Conservation (phyloP, 2,888 invertebrate species). For the Tortrix viridana region DNA sequence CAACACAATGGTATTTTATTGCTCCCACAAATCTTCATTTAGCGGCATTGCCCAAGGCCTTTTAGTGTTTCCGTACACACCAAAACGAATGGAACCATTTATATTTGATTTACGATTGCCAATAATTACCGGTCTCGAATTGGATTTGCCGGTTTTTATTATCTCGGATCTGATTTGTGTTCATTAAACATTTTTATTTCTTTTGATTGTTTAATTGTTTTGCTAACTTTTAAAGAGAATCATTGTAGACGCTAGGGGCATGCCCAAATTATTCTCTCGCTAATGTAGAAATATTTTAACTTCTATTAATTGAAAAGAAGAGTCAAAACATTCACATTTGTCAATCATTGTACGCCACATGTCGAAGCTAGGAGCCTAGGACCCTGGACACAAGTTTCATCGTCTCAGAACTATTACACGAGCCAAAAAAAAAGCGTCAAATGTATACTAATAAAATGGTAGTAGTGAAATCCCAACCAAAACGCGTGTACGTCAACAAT, state of each 20-base stretch:
- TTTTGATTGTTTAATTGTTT: neutral
- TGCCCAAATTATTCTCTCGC: conserved; percentile 6
- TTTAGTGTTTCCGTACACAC: conserved; percentile 55
- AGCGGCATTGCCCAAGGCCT: conserved; percentile 56
- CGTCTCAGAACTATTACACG: no score
- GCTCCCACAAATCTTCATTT: conserved; percentile 72
- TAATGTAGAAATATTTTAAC: no score
- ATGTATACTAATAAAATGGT: no score
- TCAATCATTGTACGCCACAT: no score
- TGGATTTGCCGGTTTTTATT: conserved; percentile 48
- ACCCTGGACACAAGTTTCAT: no score
- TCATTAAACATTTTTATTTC: conserved; percentile 16
- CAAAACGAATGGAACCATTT: conserved; percentile 64
- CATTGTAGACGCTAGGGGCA: conserved; percentile 2
- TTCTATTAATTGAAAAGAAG: no score
- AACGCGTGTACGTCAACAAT: no score
- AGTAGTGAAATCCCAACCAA: no score
- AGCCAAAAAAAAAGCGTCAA: no score
- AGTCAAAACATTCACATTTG: no score
- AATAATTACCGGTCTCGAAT: conserved; percentile 60
- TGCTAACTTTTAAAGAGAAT: conserved; percentile 3
- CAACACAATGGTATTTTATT: conserved; percentile 60
- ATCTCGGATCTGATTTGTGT: conserved; percentile 24
- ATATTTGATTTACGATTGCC: conserved; percentile 64
- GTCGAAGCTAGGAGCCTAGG: no score